Percentiles rank a stretch among this genome's conserved stretches.
These are phyloP conservation scores for Drosophila limbata DNA, from an alignment of 2,888 invertebrate genomes.

Conservation along the genomic window DNA sequence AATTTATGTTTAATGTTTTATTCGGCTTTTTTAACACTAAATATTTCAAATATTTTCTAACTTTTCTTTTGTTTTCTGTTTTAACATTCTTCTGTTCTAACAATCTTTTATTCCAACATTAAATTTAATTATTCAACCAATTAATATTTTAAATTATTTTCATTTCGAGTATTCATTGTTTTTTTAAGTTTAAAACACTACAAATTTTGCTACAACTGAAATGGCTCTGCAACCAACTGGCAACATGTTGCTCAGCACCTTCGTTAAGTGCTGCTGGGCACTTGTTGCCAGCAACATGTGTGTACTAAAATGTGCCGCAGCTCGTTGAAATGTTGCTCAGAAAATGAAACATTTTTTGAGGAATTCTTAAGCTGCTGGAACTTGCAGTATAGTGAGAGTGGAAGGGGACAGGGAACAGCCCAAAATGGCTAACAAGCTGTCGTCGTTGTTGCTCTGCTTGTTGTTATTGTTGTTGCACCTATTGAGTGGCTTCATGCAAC, in stretches of 20 bases:
- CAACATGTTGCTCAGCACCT: conserved; percentile 37
- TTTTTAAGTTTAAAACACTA: too few species aligned
- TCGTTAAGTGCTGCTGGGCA: conserved; percentile 58
- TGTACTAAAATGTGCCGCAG: conserved; percentile 21
- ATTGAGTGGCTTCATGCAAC: conserved; percentile 14
- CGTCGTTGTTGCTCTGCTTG: conserved; percentile 37
- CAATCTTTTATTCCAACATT: too few species aligned
- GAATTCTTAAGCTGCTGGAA: neutral
- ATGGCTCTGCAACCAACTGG: neutral
- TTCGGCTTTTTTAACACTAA: too few species aligned
- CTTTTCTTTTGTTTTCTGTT: too few species aligned
- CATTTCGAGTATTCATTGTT: too few species aligned
- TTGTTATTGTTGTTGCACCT: conserved; percentile 14
- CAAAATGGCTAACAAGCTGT: conserved; percentile 60
- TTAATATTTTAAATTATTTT: too few species aligned
- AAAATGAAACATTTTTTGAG: neutral
- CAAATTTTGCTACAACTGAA: too few species aligned
- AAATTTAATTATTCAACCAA: too few species aligned
- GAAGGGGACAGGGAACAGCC: neutral
- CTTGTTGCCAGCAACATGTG: conserved; percentile 20
- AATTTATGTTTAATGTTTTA: too few species aligned
- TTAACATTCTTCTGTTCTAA: too few species aligned
- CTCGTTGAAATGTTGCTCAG: neutral
- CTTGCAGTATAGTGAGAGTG: neutral
- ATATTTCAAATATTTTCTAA: too few species aligned